Base-by-base conservation (phyloP, 1,140 invertebrate species). In the Diprion similis region DNA sequence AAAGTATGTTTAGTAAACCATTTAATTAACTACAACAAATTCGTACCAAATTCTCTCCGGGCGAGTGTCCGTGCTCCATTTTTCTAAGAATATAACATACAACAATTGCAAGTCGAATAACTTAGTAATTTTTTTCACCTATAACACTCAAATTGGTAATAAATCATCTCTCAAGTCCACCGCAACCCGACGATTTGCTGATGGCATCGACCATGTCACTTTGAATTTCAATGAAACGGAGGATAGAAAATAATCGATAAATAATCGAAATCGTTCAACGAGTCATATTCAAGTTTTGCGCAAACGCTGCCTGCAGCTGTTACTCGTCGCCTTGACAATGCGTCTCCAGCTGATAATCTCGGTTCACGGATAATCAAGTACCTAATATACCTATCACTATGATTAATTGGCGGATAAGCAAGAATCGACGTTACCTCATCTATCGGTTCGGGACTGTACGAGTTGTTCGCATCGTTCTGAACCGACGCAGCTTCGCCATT, bases 31-130 rank as follows among this genome's bases (percentile, higher is more conserved):
- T 37, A 3, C 6, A 6, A 59, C 51, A 59, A 59, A n/a, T 46
- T 13, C 65, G 68, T 82, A 82, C 78, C 80, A 79, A 47, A 77
- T 77, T 79, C 64, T 77, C 77, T 9, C 80, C 77, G 11, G 76
- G 78, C 19, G 71, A 47, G 65, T 80, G 76, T 46, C 76, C 74
- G 46, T 78, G 78, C 64, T 82, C 80, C 80, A 82, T 82, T 4
- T 68, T 69, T 46, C 37, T 7, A 19, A 1, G 59, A 3, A 64
- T 64, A 64, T 64, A 64, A 64, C 17, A 64, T 37, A 37, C 24
- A 37, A 37, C 24, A 37, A 37, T 37, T 37, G 24, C 24, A 37
- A 37, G 2, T 6, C 24, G 24, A 37, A 37, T 37, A 37, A 37
- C 6, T 37, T 37, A 37, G 6, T 37, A n/a, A n/a, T 37, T 37